These are phyloP conservation scores for Drosophila orena DNA, from an alignment of 1,140 invertebrate genomes.

Conservation along the genomic window DNA sequence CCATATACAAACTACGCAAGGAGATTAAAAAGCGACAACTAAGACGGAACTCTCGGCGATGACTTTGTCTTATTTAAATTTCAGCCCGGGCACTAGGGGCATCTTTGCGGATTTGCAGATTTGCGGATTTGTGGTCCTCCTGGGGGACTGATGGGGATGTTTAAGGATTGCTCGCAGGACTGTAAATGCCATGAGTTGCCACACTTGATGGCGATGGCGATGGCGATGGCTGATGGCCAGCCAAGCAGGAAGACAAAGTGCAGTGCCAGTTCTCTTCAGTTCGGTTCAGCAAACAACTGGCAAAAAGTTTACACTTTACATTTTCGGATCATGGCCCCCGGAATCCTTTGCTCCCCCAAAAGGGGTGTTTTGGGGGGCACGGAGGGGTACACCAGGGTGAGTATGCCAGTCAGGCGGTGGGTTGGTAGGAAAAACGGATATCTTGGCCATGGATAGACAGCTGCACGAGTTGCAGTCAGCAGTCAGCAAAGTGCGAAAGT, in stretches of 20 bases:
- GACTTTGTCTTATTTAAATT: constrained; percentile 68
- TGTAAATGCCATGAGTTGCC: constrained; percentile 21
- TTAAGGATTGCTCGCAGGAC: constrained; percentile 2
- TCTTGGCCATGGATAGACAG: constrained; percentile 45
- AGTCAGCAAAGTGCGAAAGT: constrained; percentile 64
- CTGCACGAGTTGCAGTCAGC: constrained; percentile 61
- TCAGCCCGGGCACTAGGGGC: constrained; percentile 24
- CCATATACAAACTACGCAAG: constrained; percentile 51
- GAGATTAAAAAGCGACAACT: constrained; percentile 64
- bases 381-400: constrained; percentile 11
- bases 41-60: constrained; percentile 32
- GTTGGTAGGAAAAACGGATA: constrained; percentile 27
- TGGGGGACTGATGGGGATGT: neutral
- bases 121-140: constrained; percentile 31
- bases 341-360: constrained; percentile 7
- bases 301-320: constrained; percentile 74
- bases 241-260: constrained; percentile 45
- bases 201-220: constrained; percentile 32
- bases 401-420: constrained; percentile 35
- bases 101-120: constrained; percentile 28
- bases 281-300: constrained; percentile 56
- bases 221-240: constrained; percentile 35
- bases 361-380: no score
- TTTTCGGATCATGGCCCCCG: constrained; percentile 41
- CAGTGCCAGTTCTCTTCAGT: constrained; percentile 39